phyloP scores from a whole-genome alignment of 1,140 invertebrate genomes.

The Cheumatopsyche charites region DNA sequence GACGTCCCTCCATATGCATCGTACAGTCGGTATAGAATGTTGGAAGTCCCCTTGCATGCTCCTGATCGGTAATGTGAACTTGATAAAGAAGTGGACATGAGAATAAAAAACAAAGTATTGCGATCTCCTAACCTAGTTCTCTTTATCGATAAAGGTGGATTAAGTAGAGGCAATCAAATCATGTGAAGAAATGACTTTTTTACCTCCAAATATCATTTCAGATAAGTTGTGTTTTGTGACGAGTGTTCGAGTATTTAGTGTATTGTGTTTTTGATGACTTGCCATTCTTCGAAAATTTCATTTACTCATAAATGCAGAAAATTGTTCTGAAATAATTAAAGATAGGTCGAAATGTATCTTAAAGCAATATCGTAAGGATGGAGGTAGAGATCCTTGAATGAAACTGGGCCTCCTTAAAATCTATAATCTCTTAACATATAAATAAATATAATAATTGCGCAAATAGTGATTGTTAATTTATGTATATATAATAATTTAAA shows the following conservation, averaged over 20 bases:
- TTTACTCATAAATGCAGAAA: no score
- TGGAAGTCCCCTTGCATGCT: constrained; percentile 13
- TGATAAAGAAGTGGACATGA: not conserved
- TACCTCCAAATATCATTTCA: no score
- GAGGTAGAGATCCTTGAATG: not conserved
- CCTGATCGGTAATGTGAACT: constrained; percentile 25
- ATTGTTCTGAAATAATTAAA: not conserved
- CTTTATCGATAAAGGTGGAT: no score
- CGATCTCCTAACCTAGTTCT: constrained; percentile 10
- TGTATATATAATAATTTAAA: constrained; percentile 22
- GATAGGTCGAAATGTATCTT: constrained; percentile 7
- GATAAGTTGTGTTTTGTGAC: no score
- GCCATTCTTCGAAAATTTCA: no score
- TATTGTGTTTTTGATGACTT: no score
- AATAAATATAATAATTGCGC: constrained; percentile 7
- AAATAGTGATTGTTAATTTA: constrained; percentile 15
- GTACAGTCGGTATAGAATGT: constrained; percentile 36
- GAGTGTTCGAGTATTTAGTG: no score
- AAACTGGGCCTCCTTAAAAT: not conserved
- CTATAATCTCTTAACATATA: constrained; percentile 6
- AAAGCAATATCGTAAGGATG: constrained; percentile 15
- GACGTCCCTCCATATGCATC: constrained; percentile 34
- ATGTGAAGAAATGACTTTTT: no score
- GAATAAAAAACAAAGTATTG: not conserved
- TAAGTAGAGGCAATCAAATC: no score